A percentile compares a stretch with the other conserved stretches of the same genome.
These are phyloP conservation scores for Albula glossodonta DNA, from an alignment of 2,113 vertebrate species.

Conservation along the genomic window DNA sequence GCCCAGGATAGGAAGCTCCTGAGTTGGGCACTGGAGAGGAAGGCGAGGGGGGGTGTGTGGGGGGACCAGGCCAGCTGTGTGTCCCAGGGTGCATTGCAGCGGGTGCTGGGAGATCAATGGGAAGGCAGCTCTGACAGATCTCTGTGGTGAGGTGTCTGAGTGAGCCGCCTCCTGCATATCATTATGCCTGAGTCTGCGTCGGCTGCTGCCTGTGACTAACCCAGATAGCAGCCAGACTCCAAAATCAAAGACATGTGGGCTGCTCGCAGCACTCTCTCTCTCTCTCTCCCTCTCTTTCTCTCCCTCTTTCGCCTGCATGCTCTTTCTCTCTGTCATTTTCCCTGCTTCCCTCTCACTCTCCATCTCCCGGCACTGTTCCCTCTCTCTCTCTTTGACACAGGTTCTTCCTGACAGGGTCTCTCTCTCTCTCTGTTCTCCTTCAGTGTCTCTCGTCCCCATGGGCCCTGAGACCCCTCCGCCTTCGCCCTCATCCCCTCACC, in stretches of 20 bases:
- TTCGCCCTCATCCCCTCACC: not conserved
- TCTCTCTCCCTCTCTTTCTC: conserved; percentile 17
- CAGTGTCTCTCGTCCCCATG: too few species aligned
- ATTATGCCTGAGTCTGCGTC: conserved; percentile 45
- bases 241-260: conserved; percentile 52
- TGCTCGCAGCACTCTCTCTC: conserved; percentile 38
- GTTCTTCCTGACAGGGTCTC: not conserved
- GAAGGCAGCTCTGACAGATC: conserved; percentile 50
- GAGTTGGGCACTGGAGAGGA: not conserved
- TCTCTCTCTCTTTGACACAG: not conserved
- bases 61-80: conserved; percentile 43
- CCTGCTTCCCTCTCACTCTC: conserved; percentile 10
- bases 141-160: conserved; percentile 51
- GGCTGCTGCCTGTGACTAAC: conserved; percentile 48
- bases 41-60: conserved; percentile 7
- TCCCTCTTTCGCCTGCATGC: not conserved
- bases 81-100: conserved; percentile 49
- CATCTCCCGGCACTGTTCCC: conserved; percentile 4
- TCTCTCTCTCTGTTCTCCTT: too few species aligned
- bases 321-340: conserved; percentile 6
- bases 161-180: conserved; percentile 55
- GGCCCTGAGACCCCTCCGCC: not conserved
- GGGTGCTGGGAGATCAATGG: conserved; percentile 46
- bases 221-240: conserved; percentile 50
- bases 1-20: not conserved